Evolutionary conservation across 2,888 invertebrate species (phyloP).

Genomic region (Chrysolina americana): DNA sequence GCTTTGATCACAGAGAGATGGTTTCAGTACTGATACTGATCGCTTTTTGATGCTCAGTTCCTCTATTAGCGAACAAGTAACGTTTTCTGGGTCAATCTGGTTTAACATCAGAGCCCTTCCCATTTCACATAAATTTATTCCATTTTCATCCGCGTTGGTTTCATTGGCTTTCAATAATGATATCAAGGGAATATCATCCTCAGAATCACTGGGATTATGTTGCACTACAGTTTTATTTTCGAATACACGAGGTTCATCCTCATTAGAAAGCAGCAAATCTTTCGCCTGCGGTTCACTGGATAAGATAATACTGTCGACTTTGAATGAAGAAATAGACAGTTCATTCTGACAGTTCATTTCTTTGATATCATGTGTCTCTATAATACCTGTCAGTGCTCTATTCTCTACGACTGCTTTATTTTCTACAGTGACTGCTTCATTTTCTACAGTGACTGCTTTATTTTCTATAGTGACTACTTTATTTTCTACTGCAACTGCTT

Average conservation of each 20-base stretch:
- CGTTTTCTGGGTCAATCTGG: background rate
- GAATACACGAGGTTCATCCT: slow-evolving; percentile 57
- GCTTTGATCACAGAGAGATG: background rate
- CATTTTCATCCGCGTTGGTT: background rate
- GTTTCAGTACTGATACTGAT: background rate
- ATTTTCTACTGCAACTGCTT: slow-evolving; percentile 18
- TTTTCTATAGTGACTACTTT: slow-evolving; percentile 25
- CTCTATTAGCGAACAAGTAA: background rate
- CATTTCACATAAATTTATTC: background rate
- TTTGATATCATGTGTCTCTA: slow-evolving; percentile 48
- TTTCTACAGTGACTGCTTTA: slow-evolving; percentile 25
- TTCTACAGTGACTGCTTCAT: slow-evolving; percentile 19
- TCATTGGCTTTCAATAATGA: slow-evolving; percentile 43
- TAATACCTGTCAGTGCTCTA: background rate
- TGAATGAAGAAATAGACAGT: slow-evolving; percentile 30
- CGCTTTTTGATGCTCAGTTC: background rate
- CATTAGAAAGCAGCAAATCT: slow-evolving; percentile 41
- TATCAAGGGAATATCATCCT: slow-evolving; percentile 54
- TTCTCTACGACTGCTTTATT: slow-evolving; percentile 22
- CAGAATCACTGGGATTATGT: slow-evolving; percentile 44
- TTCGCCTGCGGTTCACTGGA: slow-evolving; percentile 12
- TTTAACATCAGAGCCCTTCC: background rate
- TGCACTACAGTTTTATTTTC: slow-evolving; percentile 55
- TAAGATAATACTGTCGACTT: slow-evolving; percentile 17
- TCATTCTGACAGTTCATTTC: slow-evolving; percentile 41